phyloP scores from a whole-genome alignment of 2,113 vertebrate genomes.

The Echinops telfairi region DNA sequence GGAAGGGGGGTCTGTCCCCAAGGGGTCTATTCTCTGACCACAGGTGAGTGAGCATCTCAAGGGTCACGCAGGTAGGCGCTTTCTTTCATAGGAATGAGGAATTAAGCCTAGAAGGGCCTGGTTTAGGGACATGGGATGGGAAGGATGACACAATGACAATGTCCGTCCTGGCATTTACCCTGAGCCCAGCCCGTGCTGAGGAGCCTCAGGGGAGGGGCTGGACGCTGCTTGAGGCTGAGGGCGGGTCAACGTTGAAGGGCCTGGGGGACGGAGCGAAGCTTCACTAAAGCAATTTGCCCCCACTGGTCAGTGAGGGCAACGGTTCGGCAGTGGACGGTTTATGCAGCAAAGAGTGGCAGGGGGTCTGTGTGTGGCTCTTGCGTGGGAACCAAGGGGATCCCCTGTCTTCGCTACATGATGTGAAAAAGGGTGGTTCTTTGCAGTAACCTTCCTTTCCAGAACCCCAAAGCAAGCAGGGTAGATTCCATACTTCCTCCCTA shows the following conservation, averaged over 20 bases:
- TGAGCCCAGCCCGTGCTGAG: not conserved
- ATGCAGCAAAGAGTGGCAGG: not conserved
- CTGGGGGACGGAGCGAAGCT: not conserved
- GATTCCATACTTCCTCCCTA: not conserved
- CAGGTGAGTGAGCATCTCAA: not conserved
- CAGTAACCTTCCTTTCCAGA: not conserved
- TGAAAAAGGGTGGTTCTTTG: not conserved
- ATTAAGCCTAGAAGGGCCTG: not conserved
- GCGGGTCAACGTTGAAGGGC: not conserved
- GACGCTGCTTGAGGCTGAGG: not conserved
- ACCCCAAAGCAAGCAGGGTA: not conserved
- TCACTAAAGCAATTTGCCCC: not conserved
- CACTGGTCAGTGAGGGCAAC: not conserved
- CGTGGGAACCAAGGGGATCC: not conserved
- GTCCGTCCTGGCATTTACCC: not conserved
- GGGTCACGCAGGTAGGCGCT: not conserved
- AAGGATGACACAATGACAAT: not conserved
- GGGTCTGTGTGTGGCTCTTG: not conserved
- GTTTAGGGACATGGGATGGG: not conserved
- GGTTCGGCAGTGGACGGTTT: not conserved
- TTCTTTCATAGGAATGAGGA: not conserved
- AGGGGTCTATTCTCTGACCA: not conserved
- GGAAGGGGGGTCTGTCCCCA: too few relatives aligned
- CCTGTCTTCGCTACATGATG: not conserved
- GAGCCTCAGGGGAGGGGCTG: not conserved